Evolutionary conservation across 2,113 vertebrate species (phyloP), one percentile per base, ranked within the genome.

Genomic region (Baryphthengus martii): DNA sequence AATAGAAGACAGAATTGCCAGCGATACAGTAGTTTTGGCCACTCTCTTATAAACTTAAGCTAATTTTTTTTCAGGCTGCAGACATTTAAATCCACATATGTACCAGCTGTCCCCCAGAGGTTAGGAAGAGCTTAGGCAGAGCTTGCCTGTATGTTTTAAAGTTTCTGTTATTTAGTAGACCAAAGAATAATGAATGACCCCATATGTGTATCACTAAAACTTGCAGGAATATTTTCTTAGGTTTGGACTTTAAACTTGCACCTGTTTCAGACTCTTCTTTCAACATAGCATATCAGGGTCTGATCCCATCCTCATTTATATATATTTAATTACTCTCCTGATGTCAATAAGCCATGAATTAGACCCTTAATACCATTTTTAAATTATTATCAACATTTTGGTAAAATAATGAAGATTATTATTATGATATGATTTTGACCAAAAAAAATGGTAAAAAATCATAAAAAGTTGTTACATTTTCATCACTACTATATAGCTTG

Each of bases 151-250:
- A 24, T 33, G 10, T 70, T 90, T 68, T 73, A 68, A 39, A 5
- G 6, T 26, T 52, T 47, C 37, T 85, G 9, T 35, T 77, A 23
- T 31, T 31, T 61, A 52, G 3, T 5, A 70, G 23, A 70, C 24
- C 35, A 74, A 56, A 81, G 2, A 52, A 42, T 31, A 76, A 44
- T 0, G 1, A 47, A n/a, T 18, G 0, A 42, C 1, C 8, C 13
- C 23, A 77, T 76, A 77, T 85, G 12, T 40, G 8, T 65, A 45
- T 9, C 40, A 55, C 17, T 84, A 45, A 77, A 73, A 50, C 26
- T 52, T 82, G 6, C 9, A 74, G 31, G n/a, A 4, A 56, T 3
- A 15, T 72, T 79, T 62, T 76, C 23, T 63, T 65, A 18, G 10
- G 4, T 77, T 45, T 63, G 28, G 19, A 45, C 25, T 58, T 35